A percentile compares a stretch with the other conserved stretches of the same genome.
These are phyloP conservation scores for Luehdorfia chinensis DNA, from an alignment of 1,140 invertebrate species.

Conservation along the genomic window DNA sequence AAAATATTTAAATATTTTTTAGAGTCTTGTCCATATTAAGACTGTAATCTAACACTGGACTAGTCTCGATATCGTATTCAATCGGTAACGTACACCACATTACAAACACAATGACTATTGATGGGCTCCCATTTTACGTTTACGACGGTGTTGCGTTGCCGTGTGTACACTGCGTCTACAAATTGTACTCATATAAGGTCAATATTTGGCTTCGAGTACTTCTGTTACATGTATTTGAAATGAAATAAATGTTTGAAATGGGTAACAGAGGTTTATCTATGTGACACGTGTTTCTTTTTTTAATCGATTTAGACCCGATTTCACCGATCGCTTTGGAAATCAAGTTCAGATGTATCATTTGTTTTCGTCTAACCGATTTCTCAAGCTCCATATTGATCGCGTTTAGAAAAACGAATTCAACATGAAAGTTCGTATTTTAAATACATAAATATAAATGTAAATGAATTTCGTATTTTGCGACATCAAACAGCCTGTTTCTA, in stretches of 20 bases:
- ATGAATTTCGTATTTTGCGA: too few species aligned
- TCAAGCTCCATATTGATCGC: too few species aligned
- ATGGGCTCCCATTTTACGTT: slow-evolving; percentile 16
- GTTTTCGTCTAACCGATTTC: too few species aligned
- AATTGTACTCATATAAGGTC: slow-evolving; percentile 12
- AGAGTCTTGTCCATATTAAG: background rate
- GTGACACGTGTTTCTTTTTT: too few species aligned
- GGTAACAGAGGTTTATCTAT: background rate
- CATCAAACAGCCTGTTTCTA: too few species aligned
- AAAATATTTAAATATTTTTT: too few species aligned
- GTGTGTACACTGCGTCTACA: slow-evolving; percentile 10
- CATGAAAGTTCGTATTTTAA: too few species aligned
- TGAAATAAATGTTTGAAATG: background rate
- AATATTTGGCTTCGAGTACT: background rate
- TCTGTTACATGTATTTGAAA: background rate
- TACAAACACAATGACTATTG: slow-evolving; percentile 22
- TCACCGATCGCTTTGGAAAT: too few species aligned
- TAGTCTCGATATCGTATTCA: background rate
- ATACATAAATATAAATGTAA: too few species aligned
- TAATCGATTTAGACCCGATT: too few species aligned
- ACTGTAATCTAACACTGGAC: background rate
- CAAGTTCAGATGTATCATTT: too few species aligned
- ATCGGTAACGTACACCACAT: slow-evolving; percentile 17
- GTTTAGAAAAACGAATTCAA: too few species aligned
- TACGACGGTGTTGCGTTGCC: slow-evolving; percentile 2